Evolutionary conservation across 2,113 vertebrate species (phyloP).

Genomic region (Chelonoidis abingdonii): DNA sequence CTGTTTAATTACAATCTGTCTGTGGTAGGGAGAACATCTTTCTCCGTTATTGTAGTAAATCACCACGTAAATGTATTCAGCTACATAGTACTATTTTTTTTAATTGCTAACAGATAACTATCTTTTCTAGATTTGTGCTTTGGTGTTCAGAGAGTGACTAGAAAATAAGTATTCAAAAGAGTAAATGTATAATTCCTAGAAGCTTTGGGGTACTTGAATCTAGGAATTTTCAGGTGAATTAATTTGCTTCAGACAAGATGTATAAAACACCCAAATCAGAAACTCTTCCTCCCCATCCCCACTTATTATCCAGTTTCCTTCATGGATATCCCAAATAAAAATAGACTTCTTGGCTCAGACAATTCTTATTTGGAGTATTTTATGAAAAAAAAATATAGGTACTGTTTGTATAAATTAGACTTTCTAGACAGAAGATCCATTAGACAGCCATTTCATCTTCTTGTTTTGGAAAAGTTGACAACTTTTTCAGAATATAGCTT

Average conservation of each 20-base stretch:
- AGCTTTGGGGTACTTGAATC: not conserved
- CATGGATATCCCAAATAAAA: not conserved
- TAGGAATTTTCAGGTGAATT: not conserved
- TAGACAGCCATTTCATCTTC: not conserved
- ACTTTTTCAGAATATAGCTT: not conserved
- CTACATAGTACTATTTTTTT: not conserved
- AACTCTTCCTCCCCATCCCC: no score
- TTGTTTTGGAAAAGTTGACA: not conserved
- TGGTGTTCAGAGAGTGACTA: not conserved
- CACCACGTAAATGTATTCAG: not conserved
- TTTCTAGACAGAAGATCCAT: not conserved
- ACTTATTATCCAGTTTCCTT: not conserved
- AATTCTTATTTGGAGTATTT: not conserved
- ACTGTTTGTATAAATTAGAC: not conserved
- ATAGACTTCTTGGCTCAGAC: not conserved
- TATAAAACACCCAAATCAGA: not conserved
- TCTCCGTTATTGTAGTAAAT: not conserved
- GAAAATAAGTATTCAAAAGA: not conserved
- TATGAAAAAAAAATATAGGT: not conserved
- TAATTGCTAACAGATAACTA: not conserved
- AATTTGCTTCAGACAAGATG: not conserved
- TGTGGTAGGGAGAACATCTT: not conserved
- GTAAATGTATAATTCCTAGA: not conserved
- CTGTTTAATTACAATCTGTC: not conserved
- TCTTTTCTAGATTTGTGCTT: not conserved